Evolutionary conservation across 2,888 invertebrate species (phyloP), one percentile per base, ranked within the genome.

Genomic region (Pemphredon lugubris): DNA sequence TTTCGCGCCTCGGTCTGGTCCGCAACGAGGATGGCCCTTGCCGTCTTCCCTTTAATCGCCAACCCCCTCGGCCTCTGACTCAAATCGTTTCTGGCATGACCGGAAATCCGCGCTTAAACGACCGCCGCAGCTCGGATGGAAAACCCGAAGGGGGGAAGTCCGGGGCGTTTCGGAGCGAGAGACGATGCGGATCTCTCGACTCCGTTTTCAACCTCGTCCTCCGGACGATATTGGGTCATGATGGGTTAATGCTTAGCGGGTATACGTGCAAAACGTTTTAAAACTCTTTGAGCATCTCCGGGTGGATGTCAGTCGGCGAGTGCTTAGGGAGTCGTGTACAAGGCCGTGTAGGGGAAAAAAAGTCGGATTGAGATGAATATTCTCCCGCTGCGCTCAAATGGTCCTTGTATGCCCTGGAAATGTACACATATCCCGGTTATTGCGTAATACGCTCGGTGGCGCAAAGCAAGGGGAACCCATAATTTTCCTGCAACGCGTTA

Each of bases 151-250:
- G 42, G 26, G 32, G 39, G 61, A 61, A 50, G 30, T 32, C 37
- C 13, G 42, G 14, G 21, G 50, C 18, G 3, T 45, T 45, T 21
- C 16, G 40, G 40, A 40, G 32, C 50, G 20, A 40, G 32, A 57
- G 20, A 37, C 23, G 44, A 37, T 32, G 32, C 34, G 18, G 14
- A 7, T 48, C 16, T 57, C 50, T 39, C n/a, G 21, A 53, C 20
- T 68, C 23, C 37, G 37, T 44, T 50, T 48, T n/a, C 14, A 54
- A 53, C 47, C 53, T 68, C 26, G 40, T 42, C 45, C 51, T 39
- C 13, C 4, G 34, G 50, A 67, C 47, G 59, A 67, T 69, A 66
- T 68, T 68, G 57, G 59, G 68, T 67, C 68, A 59, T 37, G 47
- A 69, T 67, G 59, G 47, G 53, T 48, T 69, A 69, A 69, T 69